Percentiles rank a stretch among this genome's conserved stretches.
Evolutionary conservation across 1,140 invertebrate genomes (phyloP).

Genomic region (Drosophila kurseongensis): DNA sequence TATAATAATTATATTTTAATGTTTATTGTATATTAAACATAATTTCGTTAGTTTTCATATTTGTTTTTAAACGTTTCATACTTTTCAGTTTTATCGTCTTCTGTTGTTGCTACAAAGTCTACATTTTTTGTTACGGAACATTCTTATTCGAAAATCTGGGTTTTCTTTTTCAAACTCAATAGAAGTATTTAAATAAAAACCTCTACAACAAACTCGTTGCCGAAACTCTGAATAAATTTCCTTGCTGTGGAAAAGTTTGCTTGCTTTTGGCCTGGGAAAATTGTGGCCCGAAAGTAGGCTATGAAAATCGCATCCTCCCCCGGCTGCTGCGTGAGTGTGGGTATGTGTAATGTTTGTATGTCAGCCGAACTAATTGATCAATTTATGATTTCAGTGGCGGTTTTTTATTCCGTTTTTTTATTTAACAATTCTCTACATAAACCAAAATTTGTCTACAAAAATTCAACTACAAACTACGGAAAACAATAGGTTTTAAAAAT

Average conservation of each 20-base stretch:
- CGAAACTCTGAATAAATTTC: constrained; percentile 24
- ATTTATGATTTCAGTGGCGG: constrained; percentile 2
- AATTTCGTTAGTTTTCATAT: constrained; percentile 63
- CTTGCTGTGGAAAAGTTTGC: constrained; percentile 23
- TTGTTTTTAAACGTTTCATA: constrained; percentile 59
- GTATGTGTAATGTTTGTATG: background rate
- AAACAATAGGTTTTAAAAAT: constrained; percentile 54
- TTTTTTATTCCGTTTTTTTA: constrained; percentile 31
- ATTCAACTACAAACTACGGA: constrained; percentile 59
- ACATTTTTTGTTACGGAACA: constrained; percentile 80
- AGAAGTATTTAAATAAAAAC: constrained; percentile 32
- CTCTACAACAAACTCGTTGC: constrained; percentile 63
- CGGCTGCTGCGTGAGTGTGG: constrained; percentile 3
- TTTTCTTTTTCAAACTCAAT: constrained; percentile 28
- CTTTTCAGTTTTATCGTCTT: constrained; percentile 82
- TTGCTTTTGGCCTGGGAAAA: constrained; percentile 51
- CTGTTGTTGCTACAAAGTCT: constrained; percentile 78
- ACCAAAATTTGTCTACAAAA: constrained; percentile 51
- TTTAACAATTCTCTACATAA: constrained; percentile 51
- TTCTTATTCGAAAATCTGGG: constrained; percentile 72
- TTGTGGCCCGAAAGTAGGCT: constrained; percentile 53
- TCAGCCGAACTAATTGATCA: constrained; percentile 33
- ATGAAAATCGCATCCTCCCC: constrained; percentile 5
- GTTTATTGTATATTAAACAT: constrained; percentile 72
- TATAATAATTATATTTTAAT: constrained; percentile 66